Evolutionary conservation across 2,888 invertebrate species (phyloP).

Genomic region (Cryptocheilus praepositus): DNA sequence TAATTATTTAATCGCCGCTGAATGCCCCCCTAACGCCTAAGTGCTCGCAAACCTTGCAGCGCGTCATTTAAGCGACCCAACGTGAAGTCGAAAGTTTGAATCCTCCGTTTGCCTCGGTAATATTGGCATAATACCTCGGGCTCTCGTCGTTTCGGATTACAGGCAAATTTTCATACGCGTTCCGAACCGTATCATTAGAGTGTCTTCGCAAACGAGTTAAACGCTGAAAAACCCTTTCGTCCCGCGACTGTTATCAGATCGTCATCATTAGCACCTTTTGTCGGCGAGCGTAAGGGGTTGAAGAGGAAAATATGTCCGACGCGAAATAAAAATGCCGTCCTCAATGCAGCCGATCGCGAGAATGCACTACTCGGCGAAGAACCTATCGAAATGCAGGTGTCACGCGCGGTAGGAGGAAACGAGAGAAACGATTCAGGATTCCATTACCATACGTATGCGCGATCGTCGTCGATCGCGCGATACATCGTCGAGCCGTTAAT

Average conservation of each 20-base stretch:
- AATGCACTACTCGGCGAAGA: too few relatives aligned
- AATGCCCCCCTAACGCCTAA: slow-evolving; percentile 63
- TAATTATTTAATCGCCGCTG: slow-evolving; percentile 71
- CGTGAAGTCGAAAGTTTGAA: slow-evolving; percentile 53
- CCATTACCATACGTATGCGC: slow-evolving; percentile 20
- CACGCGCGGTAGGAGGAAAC: slow-evolving; percentile 29
- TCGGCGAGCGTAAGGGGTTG: too few relatives aligned
- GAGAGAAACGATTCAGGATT: slow-evolving; percentile 50
- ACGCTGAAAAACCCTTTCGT: too few relatives aligned
- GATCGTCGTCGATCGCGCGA: slow-evolving; percentile 57
- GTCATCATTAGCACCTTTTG: too few relatives aligned
- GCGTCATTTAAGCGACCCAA: slow-evolving; percentile 57
- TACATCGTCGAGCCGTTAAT: slow-evolving; percentile 63
- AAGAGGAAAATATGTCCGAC: too few relatives aligned
- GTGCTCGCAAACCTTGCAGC: slow-evolving; percentile 60
- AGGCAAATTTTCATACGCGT: too few relatives aligned
- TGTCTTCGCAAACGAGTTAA: too few relatives aligned
- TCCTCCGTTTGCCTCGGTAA: slow-evolving; percentile 26
- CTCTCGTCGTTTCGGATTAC: slow-evolving; percentile 25
- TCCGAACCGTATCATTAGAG: too few relatives aligned
- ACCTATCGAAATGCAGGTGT: too few relatives aligned
- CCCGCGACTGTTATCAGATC: too few relatives aligned
- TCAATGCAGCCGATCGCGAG: too few relatives aligned
- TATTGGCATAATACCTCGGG: slow-evolving; percentile 26
- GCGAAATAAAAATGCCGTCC: too few relatives aligned